Evolutionary conservation across 35 echinoderm and acorn worm genomes (phyloP).

Genomic region (Apostichopus japonicus): DNA sequence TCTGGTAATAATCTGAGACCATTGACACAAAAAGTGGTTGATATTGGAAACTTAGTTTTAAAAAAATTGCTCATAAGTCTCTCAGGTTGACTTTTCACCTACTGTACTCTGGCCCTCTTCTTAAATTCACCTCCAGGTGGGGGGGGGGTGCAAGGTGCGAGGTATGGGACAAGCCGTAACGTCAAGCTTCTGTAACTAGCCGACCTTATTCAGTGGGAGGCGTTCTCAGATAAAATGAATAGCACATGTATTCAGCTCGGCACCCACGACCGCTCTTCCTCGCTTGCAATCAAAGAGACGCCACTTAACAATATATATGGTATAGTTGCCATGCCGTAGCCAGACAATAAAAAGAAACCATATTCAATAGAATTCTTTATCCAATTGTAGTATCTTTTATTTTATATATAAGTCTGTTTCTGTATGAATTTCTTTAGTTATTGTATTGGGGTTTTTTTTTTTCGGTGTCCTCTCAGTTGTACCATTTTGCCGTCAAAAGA

Average conservation of each 20-base stretch:
- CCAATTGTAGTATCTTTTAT: slow-evolving; percentile 10
- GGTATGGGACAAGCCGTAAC: too few relatives aligned
- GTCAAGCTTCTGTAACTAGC: too few relatives aligned
- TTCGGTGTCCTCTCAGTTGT: background rate
- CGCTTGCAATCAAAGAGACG: background rate
- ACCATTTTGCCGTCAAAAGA: background rate
- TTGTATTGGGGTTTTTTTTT: background rate
- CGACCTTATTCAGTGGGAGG: background rate
- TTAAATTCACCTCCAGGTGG: too few relatives aligned
- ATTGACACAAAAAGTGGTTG: too few relatives aligned
- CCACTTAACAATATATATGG: slow-evolving; percentile 1
- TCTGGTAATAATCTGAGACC: too few relatives aligned
- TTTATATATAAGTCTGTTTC: background rate
- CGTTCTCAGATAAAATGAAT: background rate
- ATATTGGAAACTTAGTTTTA: too few relatives aligned
- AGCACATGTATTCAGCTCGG: background rate
- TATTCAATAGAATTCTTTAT: slow-evolving; percentile 4
- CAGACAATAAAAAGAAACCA: background rate
- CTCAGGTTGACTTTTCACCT: background rate
- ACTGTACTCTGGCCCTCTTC: background rate
- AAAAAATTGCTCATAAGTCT: too few relatives aligned
- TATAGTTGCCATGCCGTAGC: background rate
- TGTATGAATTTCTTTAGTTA: too few relatives aligned
- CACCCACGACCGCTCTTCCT: background rate
- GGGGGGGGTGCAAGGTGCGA: too few relatives aligned